These are phyloP conservation scores for Blastobasis adustella DNA, from an alignment of 2,888 invertebrate species.

Conservation along the genomic window DNA sequence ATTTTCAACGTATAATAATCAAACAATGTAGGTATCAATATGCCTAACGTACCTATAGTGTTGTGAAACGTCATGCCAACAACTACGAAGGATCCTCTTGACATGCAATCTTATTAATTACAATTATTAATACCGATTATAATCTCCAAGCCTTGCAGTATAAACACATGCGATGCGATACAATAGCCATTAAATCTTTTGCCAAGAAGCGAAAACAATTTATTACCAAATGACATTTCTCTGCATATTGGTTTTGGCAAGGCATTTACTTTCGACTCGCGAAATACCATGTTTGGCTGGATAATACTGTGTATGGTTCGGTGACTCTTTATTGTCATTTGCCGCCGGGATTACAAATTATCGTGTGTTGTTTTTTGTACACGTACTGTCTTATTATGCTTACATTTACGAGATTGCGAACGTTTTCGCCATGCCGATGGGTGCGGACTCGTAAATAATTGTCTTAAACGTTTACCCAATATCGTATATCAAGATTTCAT, in stretches of 20 bases:
- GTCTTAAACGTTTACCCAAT: too few species aligned
- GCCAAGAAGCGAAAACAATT: constrained; percentile 26
- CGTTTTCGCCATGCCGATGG: too few species aligned
- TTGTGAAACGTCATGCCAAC: constrained; percentile 1
- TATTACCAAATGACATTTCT: constrained; percentile 21
- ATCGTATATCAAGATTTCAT: too few species aligned
- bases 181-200: constrained; percentile 41
- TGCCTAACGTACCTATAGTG: constrained; percentile 1
- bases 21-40: neutral
- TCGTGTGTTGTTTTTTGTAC: constrained; percentile 24
- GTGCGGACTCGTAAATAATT: too few species aligned
- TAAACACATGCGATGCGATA: constrained; percentile 14
- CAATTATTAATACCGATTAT: neutral
- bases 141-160: neutral
- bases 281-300: constrained; percentile 34
- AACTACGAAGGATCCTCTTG: constrained; percentile 1
- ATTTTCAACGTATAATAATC: neutral
- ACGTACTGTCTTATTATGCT: constrained; percentile 19
- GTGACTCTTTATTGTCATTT: constrained; percentile 38
- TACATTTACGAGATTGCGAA: constrained; percentile 16
- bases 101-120: constrained; percentile 2
- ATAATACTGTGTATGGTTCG: constrained; percentile 31
- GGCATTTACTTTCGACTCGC: constrained; percentile 32
- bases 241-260: constrained; percentile 28
- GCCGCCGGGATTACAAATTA: constrained; percentile 35